Evolutionary conservation across 2,888 invertebrate species (phyloP).

Genomic region (Helleia helle): DNA sequence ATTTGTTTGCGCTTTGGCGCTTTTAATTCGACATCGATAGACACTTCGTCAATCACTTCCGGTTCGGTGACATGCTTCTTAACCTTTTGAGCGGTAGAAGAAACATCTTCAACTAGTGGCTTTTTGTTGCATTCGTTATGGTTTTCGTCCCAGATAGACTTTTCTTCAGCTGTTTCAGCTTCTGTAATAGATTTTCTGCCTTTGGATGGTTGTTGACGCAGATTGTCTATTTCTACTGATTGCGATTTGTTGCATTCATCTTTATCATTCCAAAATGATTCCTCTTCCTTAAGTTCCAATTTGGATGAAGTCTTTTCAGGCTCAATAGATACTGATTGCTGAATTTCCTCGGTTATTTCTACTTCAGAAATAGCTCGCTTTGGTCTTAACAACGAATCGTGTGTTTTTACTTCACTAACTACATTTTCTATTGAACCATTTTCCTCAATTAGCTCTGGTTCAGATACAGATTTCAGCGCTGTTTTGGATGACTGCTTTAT

Average conservation of each 20-base stretch:
- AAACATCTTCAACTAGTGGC: constrained; percentile 39
- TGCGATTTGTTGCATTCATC: not conserved
- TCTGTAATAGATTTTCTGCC: constrained; percentile 43
- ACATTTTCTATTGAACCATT: not conserved
- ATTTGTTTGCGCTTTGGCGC: constrained; percentile 57
- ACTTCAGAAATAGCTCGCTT: constrained; percentile 1
- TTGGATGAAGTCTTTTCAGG: not conserved
- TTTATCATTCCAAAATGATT: not conserved
- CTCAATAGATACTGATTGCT: not conserved
- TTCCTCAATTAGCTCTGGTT: constrained; percentile 51
- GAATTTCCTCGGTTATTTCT: not conserved
- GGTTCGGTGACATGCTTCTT: constrained; percentile 46
- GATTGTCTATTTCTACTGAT: not conserved
- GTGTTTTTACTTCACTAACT: not conserved
- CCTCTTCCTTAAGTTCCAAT: not conserved
- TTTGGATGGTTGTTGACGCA: constrained; percentile 30
- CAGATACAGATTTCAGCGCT: constrained; percentile 40
- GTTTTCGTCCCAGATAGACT: constrained; percentile 55
- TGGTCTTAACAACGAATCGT: not conserved
- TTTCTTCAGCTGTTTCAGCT: constrained; percentile 44
- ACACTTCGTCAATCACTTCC: constrained; percentile 48
- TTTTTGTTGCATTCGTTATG: constrained; percentile 43
- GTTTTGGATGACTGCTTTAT: constrained; percentile 36
- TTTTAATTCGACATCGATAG: constrained; percentile 45
- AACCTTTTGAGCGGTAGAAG: constrained; percentile 37